Base-by-base conservation (phyloP, 2,888 invertebrate species). In the Dorcus parallelipipedus region DNA sequence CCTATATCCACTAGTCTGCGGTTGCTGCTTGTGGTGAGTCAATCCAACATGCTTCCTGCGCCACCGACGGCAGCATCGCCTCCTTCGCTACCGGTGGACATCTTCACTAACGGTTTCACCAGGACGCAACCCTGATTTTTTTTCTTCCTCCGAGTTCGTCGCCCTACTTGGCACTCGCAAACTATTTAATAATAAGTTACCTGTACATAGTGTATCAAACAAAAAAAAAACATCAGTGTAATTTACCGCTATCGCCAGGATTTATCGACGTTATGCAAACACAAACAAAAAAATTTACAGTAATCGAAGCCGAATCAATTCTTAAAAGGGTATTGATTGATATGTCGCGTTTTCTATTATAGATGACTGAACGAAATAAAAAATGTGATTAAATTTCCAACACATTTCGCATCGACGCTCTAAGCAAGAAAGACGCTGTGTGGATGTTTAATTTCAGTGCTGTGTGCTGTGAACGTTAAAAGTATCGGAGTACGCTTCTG, bases 41-140 rank as follows among this genome's bases (percentile, higher is more conserved):
- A 45, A 17, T 45, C 23, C 45, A 45, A 45, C 45, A 45, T 45
- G 45, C 45, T 45, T 45, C 45, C 45, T 45, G 45, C 45, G 45
- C 45, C 45, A 45, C 23, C 20, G 45, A 23, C 45, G 23, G 45
- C 45, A 45, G 14, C 45, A 45, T 45, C 45, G 45, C 45, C 45
- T 17, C 45, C 45, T 45, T 45, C 14, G 23, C 20, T 45, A 45
- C 14, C 45, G 9, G 45, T 45, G 45, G 45, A 45, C 45, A 45
- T 45, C 23, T 45, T 45, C 20, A 45, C 45, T 23, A 45, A 45
- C 45, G 45, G 20, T 45, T 45, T 45, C 45, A 45, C 45, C 45
- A 45, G 45, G 45, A 45, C 45, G 45, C 45, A 45, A 9, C 20
- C 45, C 14, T 45, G 45, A 45, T 33, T 33, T 33, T 7, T 33